Conservation (phyloP, 2,797 vertebrate species). For the Dromococcyx pavoninus region DNA sequence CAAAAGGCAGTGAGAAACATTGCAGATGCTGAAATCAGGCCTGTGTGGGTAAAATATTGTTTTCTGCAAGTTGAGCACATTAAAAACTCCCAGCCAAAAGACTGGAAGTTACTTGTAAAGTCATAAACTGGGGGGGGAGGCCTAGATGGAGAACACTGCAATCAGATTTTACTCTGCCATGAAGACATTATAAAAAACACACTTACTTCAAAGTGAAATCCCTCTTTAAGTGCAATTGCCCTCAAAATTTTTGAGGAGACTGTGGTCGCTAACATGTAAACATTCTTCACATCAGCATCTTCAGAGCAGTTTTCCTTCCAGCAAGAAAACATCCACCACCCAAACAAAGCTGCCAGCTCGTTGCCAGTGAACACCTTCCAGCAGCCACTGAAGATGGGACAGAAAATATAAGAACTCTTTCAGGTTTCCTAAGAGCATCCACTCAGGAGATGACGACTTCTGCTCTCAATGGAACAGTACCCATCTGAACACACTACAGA, state of each 20-base stretch:
- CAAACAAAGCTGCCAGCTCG: slow-evolving; percentile 90
- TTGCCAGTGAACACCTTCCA: slow-evolving; percentile 97
- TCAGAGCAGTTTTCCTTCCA: slow-evolving; percentile 82
- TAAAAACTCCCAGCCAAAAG: background rate
- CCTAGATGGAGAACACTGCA: background rate
- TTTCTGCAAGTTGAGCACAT: rapidly evolving
- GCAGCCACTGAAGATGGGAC: slow-evolving; percentile 68
- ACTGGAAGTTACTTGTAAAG: rapidly evolving
- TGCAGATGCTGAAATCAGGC: background rate
- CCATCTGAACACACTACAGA: background rate
- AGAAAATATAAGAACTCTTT: background rate
- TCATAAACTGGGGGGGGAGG: rapidly evolving
- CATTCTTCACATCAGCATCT: slow-evolving; percentile 69
- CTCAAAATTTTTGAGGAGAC: slow-evolving; percentile 94
- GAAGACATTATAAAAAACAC: background rate
- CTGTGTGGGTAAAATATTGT: too few species aligned
- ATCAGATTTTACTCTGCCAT: background rate
- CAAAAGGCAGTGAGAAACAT: too few species aligned
- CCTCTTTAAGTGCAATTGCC: slow-evolving; percentile 86
- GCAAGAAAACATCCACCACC: slow-evolving; percentile 95
- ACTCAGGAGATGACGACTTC: background rate
- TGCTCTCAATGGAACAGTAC: background rate
- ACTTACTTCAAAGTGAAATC: slow-evolving; percentile 91
- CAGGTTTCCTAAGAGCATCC: background rate
- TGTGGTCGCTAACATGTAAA: slow-evolving; percentile 93